Conservation (phyloP, 2,797 vertebrate species). For the Harpagifer antarcticus region DNA sequence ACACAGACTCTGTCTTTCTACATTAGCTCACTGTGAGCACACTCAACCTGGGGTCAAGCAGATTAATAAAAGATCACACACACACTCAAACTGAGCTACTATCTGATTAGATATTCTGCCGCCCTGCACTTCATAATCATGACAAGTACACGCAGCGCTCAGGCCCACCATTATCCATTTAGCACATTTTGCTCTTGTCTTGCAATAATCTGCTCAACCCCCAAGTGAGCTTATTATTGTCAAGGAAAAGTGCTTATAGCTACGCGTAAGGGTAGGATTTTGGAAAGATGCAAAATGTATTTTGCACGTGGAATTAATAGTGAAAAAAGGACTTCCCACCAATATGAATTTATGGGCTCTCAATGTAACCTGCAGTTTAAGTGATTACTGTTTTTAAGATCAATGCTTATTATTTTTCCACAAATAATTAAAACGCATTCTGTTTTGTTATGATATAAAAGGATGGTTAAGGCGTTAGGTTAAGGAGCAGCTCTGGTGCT, state of each 20-base stretch:
- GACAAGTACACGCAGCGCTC: conserved; percentile 68
- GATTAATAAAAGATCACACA: conserved; percentile 94
- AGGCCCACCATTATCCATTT: conserved; percentile 80
- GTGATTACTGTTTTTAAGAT: conserved; percentile 6
- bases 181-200: conserved; percentile 81
- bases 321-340: conserved; percentile 26
- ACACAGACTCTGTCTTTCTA: conserved; percentile 90
- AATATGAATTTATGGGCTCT: conserved; percentile 14
- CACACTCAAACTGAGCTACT: conserved; percentile 81
- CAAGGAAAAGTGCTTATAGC: conserved; percentile 79
- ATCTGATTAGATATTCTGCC: conserved; percentile 88
- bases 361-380: conserved; percentile 17
- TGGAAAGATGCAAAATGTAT: conserved; percentile 55
- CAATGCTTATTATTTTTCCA: not conserved
- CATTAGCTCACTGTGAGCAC: conserved; percentile 89
- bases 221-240: conserved; percentile 81
- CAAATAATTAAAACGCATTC: not conserved
- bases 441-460: conserved; percentile 29
- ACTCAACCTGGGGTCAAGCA: conserved; percentile 95
- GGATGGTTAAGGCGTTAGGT: conserved; percentile 25
- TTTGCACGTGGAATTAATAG: conserved; percentile 57
- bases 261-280: conserved; percentile 60
- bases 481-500: conserved; percentile 51
- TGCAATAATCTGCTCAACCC: conserved; percentile 79
- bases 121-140: conserved; percentile 75